A percentile compares a stretch with the other conserved stretches of the same genome.
phyloP scores from a whole-genome alignment of 2,888 invertebrate genomes.

The Drosophila pullipes region DNA sequence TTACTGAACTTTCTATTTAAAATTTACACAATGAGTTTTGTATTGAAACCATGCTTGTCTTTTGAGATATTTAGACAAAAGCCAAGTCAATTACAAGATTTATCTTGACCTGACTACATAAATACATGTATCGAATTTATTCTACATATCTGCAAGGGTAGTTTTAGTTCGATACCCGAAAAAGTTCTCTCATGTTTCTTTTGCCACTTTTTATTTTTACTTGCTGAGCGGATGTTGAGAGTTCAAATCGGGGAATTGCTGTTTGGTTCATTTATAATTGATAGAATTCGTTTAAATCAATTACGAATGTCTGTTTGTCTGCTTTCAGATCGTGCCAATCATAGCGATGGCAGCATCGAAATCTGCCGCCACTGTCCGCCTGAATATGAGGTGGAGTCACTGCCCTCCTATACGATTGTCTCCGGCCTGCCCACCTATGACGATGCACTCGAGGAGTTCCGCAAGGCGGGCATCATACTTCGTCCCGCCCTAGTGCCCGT shows the following conservation, averaged over 20 bases:
- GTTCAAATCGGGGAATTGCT: background rate
- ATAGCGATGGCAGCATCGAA: constrained; percentile 78
- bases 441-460: constrained; percentile 88
- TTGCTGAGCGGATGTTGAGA: constrained; percentile 13
- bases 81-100: background rate
- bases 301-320: background rate
- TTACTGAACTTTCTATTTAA: background rate
- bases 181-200: background rate
- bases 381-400: constrained; percentile 86
- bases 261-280: background rate
- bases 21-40: background rate
- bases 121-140: background rate
- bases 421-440: constrained; percentile 89
- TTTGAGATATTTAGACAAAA: background rate
- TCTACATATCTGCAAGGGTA: background rate
- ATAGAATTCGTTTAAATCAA: background rate
- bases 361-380: constrained; percentile 83
- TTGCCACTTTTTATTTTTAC: constrained; percentile 11
- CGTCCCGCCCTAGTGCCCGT: constrained; percentile 81
- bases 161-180: background rate
- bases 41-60: background rate
- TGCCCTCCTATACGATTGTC: constrained; percentile 88
- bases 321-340: constrained; percentile 85
- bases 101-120: background rate
- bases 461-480: constrained; percentile 85